Evolutionary conservation across 2,888 invertebrate species (phyloP).

Genomic region (Mesochorus sp.): DNA sequence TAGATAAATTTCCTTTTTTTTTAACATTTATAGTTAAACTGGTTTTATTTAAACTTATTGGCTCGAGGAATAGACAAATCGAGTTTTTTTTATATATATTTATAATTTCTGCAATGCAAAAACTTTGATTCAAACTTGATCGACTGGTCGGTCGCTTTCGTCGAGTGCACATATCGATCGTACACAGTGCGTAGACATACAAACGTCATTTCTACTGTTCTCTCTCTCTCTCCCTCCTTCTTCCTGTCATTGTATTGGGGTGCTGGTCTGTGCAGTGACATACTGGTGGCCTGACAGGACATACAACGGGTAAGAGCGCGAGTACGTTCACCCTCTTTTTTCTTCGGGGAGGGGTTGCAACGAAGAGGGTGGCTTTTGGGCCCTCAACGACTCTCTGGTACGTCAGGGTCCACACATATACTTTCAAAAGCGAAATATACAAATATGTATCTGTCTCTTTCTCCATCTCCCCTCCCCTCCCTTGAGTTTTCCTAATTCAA

Average conservation of each 20-base stretch:
- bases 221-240: constrained; percentile 9
- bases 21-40: background rate
- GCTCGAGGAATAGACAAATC: too few relatives aligned
- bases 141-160: constrained; percentile 75
- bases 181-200: constrained; percentile 37
- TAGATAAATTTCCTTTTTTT: background rate
- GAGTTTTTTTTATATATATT: background rate
- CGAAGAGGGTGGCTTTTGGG: constrained; percentile 49
- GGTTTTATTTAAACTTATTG: background rate
- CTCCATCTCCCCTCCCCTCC: background rate
- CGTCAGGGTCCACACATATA: constrained; percentile 17
- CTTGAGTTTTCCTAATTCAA: constrained; percentile 76
- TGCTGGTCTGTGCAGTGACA: constrained; percentile 81
- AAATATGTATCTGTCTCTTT: background rate
- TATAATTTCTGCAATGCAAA: background rate
- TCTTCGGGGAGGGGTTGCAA: constrained; percentile 56
- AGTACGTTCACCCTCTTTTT: constrained; percentile 58
- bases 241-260: constrained; percentile 76
- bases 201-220: constrained; percentile 58
- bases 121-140: constrained; percentile 75
- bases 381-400: constrained; percentile 31
- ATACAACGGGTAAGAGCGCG: constrained; percentile 39
- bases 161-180: constrained; percentile 81
- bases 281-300: constrained; percentile 76
- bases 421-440: background rate